phyloP scores from a whole-genome alignment of 2,888 invertebrate species.

The Cactoblastis cactorum region DNA sequence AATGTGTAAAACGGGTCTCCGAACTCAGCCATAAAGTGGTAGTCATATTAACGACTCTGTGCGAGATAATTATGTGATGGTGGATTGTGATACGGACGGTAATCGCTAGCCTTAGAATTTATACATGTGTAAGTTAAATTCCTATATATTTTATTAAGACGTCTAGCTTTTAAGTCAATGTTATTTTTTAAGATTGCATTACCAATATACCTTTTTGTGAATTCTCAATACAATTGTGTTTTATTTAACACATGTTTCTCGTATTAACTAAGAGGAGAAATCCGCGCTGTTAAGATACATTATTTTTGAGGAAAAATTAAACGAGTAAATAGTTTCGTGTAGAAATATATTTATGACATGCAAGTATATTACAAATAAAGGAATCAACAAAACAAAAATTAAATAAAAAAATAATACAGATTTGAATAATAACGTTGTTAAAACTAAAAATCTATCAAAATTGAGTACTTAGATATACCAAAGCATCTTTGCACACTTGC shows the following conservation, averaged over 20 bases:
- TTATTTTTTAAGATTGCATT: conserved; percentile 62
- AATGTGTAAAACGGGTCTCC: conserved; percentile 1
- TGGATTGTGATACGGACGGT: conserved; percentile 67
- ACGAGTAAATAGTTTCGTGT: too few species aligned
- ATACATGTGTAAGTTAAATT: conserved; percentile 57
- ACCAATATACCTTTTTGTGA: conserved; percentile 52
- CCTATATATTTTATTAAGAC: conserved; percentile 73
- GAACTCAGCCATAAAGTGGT: background rate
- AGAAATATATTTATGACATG: background rate
- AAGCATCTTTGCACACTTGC: background rate
- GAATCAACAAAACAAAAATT: background rate
- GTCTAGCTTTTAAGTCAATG: conserved; percentile 41
- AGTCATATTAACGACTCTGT: conserved; percentile 1
- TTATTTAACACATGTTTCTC: background rate
- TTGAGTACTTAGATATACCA: background rate
- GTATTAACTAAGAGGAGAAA: background rate
- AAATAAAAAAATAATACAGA: background rate
- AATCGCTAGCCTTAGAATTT: conserved; percentile 43
- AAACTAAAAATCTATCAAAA: background rate
- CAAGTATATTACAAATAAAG: background rate
- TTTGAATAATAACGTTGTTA: background rate
- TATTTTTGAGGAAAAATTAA: too few species aligned
- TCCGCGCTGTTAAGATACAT: background rate
- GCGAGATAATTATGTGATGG: conserved; percentile 53
- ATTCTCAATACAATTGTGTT: conserved; percentile 27